A percentile compares a stretch with the other conserved stretches of the same genome.
These are phyloP conservation scores for Drepanosiphum platanoidis DNA, from an alignment of 2,888 invertebrate species.

Conservation along the genomic window DNA sequence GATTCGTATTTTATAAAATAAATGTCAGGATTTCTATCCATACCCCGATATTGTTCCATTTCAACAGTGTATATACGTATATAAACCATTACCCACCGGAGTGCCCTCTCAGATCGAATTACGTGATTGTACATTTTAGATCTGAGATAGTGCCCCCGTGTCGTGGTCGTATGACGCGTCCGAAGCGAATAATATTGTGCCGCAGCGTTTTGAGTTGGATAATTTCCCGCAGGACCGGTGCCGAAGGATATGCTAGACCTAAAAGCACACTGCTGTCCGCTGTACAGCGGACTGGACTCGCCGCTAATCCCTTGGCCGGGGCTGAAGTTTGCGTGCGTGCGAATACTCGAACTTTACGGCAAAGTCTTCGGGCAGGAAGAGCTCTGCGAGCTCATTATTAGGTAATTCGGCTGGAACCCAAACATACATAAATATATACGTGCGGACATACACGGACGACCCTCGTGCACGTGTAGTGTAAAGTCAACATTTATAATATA, in stretches of 20 bases:
- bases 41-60: too few relatives aligned
- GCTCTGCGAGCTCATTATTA: constrained; percentile 80
- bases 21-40: too few relatives aligned
- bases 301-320: constrained; percentile 81
- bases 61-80: too few relatives aligned
- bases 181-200: too few relatives aligned
- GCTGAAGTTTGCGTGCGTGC: constrained; percentile 82
- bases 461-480: not conserved
- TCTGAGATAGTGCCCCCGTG: too few relatives aligned
- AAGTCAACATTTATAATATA: not conserved
- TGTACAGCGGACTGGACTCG: constrained; percentile 69
- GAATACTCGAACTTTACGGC: constrained; percentile 85
- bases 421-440: not conserved
- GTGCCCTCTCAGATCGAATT: too few relatives aligned
- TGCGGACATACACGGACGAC: not conserved
- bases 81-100: too few relatives aligned
- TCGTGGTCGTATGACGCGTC: too few relatives aligned
- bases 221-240: constrained; percentile 58
- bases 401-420: constrained; percentile 69
- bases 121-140: too few relatives aligned
- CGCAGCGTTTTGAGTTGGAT: constrained; percentile 33
- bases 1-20: too few relatives aligned
- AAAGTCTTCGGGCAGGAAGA: constrained; percentile 86
- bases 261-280: constrained; percentile 67
- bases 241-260: constrained; percentile 61